Evolutionary conservation across 2,113 vertebrate genomes (phyloP), one percentile per base, ranked within the genome.

Genomic region (Saimiri boliviensis): DNA sequence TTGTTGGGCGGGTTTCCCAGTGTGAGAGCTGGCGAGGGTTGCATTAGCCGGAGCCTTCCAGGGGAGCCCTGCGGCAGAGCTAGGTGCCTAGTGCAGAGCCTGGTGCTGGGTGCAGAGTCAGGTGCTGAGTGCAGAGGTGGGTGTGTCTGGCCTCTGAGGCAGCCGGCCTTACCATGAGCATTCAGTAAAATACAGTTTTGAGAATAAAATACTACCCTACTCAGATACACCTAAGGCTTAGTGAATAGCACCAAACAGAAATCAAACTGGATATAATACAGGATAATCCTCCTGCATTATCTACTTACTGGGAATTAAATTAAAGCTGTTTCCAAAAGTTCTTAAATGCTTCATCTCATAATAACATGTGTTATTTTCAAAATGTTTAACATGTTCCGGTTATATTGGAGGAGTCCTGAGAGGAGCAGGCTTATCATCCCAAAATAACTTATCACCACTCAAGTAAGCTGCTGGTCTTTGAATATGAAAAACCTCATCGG

Each of bases 191-290:
- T 14, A 35, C 47, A 83, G 25, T 8, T 86, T 79, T 58, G 58
- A 30, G n/a, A 91, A 45, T 20, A 37, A 88, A 86, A 21, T 10
- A 16, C 40, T 37, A 6, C 45, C 37, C 21, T 17, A 2, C 47
- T 25, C 16, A 35, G 14, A 81, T 8, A 16, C 40, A 25, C 4
- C 3, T 58, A n/a, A 52, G 42, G 3, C 25, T 76, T 35, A n/a
- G 35, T 4, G 12, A 85, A n/a, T 20, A 14, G 11, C 3, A 9
- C 21, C 49, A 60, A 82, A 47, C 7, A 8, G 40, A 73, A 71
- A n/a, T 30, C 19, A 45, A 49, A 21, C 14, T 49, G 12, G 3
- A 3, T 10, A 14, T 40, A n/a, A 5, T 1, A 21, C 10, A n/a
- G 45, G 32, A 47, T 25, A 42, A 30, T 3, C 2, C 1, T 16